These are phyloP conservation scores for Motacilla alba DNA, from an alignment of 2,113 vertebrate species.

Conservation along the genomic window DNA sequence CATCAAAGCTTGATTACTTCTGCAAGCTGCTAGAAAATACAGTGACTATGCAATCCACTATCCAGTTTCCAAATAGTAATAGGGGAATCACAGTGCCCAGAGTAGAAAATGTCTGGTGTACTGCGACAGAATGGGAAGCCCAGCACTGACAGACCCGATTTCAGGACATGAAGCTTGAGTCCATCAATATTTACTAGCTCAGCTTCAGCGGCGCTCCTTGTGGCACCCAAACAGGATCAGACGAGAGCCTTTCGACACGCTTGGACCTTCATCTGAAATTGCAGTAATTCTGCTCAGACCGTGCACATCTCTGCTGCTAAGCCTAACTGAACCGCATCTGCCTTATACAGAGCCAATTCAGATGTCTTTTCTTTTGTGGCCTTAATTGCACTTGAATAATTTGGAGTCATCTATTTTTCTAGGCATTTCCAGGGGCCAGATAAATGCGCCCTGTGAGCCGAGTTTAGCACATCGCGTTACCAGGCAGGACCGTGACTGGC, in stretches of 20 bases:
- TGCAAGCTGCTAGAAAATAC: not conserved
- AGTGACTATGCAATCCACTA: not conserved
- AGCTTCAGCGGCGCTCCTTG: rapidly evolving
- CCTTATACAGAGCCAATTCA: not conserved
- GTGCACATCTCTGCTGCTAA: rapidly evolving
- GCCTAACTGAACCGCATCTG: not conserved
- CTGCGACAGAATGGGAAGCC: not conserved
- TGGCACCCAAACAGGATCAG: not conserved
- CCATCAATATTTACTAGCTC: not conserved
- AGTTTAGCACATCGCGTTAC: not conserved
- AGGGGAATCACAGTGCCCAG: rapidly evolving
- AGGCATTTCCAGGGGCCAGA: not conserved
- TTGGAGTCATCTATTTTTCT: not conserved
- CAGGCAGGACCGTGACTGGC: not conserved
- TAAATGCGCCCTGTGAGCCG: rapidly evolving
- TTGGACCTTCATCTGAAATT: not conserved
- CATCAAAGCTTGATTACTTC: not conserved
- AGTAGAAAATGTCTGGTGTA: not conserved
- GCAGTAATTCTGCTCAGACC: not conserved
- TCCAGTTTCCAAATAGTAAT: not conserved
- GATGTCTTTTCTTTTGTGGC: not conserved
- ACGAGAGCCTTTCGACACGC: rapidly evolving
- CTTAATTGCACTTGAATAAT: not conserved
- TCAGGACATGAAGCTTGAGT: not conserved
- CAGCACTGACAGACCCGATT: not conserved